Evolutionary conservation across 1,140 invertebrate species (phyloP).

Genomic region (Drosophila sturtevanti): DNA sequence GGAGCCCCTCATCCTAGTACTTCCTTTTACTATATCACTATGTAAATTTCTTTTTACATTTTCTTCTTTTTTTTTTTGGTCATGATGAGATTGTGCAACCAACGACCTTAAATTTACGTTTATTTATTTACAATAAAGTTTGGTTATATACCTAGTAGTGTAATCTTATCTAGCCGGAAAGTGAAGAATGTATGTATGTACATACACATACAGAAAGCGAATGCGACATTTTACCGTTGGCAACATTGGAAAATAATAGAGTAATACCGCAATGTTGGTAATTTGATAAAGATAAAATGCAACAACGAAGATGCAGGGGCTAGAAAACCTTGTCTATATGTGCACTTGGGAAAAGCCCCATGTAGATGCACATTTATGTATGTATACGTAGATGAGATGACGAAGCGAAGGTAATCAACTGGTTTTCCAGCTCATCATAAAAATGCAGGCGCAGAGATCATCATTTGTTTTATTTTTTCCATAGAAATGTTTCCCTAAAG

Average conservation of each 20-base stretch:
- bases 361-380: too few species aligned
- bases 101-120: constrained; percentile 57
- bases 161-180: constrained; percentile 68
- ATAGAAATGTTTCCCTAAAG: constrained; percentile 37
- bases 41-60: constrained; percentile 18
- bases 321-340: constrained; percentile 11
- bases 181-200: constrained; percentile 23
- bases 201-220: constrained; percentile 37
- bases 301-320: not conserved
- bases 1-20: too few species aligned
- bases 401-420: constrained; percentile 43
- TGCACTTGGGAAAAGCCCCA: constrained; percentile 59
- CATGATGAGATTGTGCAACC: constrained; percentile 59
- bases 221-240: constrained; percentile 29
- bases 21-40: constrained; percentile 12
- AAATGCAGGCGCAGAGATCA: constrained; percentile 48
- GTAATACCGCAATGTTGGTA: constrained; percentile 34
- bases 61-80: constrained; percentile 16
- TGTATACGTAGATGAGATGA: not conserved
- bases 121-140: constrained; percentile 65
- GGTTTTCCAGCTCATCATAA: constrained; percentile 63
- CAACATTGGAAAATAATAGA: constrained; percentile 56
- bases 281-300: constrained; percentile 6
- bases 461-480: constrained; percentile 55
- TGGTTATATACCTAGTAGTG: constrained; percentile 31